Evolutionary conservation across 1,140 invertebrate species (phyloP), one percentile per base, ranked within the genome.

Genomic region (Pteromalus puparum): DNA sequence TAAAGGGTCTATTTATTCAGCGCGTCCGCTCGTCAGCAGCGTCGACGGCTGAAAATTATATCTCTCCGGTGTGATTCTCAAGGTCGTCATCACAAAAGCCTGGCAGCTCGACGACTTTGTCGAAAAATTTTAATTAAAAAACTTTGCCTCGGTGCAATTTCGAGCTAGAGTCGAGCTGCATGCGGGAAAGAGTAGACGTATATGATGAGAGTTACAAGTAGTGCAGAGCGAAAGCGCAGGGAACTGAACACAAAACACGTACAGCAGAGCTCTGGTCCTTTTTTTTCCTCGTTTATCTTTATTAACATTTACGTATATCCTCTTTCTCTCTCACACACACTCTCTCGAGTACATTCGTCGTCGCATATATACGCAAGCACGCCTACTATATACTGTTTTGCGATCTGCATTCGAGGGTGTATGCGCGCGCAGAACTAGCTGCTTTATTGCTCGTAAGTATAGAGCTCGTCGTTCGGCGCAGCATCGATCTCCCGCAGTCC

Each of bases 291-390:
- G 21, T 81, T 48, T 21, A 46, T 79, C 77, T 79, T 46, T 81
- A 72, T 81, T 72, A 81, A 48, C 42, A 72, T 81, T 81, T 81
- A 72, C 67, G 38, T 48, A 72, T 48, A 70, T 67, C 48, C 38
- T 28, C 18, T 61, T 21, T 61, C 21, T 72, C 24, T 48, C 26
- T n/a, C 30, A 18, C 24, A 28, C 34, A 61, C 34, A 80, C 9
- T 2, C 3, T 1, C 18, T 4, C 61, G 5, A 21, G 30, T 34
- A n/a, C 61, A n/a, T n/a, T n/a, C 61, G 18, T n/a, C 9, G 53
- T 34, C 61, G n/a, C 61, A 18, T 65, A 6, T n/a, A n/a, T n/a
- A n/a, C n/a, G n/a, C n/a, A n/a, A n/a, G n/a, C 18, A 21, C 61
- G 10, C 38, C 6, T 9, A 42, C 10, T 12, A 34, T 34, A 34